These are phyloP conservation scores for Pteropus rufus DNA, from an alignment of 2,797 vertebrate genomes.

Conservation along the genomic window DNA sequence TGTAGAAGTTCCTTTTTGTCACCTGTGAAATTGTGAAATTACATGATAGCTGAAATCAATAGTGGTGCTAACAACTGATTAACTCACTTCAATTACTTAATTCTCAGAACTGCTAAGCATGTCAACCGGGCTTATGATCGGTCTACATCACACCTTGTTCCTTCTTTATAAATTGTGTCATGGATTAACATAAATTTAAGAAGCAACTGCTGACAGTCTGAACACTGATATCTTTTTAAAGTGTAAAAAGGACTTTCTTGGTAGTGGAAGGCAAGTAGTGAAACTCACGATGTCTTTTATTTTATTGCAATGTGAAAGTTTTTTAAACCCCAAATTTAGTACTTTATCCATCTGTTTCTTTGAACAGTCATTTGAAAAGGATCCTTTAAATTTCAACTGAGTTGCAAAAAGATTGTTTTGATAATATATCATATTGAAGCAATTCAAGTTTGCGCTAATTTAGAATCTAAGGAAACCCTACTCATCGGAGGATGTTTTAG, in stretches of 20 bases:
- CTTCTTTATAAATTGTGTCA: neutral
- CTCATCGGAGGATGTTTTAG: neutral
- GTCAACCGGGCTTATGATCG: neutral
- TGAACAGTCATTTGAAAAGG: neutral
- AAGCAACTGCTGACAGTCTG: neutral
- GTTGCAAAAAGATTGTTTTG: neutral
- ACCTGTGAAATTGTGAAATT: neutral
- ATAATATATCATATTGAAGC: neutral
- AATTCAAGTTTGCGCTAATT: neutral
- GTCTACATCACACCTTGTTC: neutral
- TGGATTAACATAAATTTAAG: neutral
- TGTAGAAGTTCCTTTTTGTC: neutral
- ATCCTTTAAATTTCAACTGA: neutral
- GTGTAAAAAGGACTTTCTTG: neutral
- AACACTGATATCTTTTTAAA: neutral
- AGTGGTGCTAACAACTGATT: neutral
- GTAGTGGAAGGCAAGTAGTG: neutral
- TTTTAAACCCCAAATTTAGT: neutral
- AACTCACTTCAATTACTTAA: neutral
- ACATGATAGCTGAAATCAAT: neutral
- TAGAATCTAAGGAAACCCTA: neutral
- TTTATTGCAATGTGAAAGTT: neutral
- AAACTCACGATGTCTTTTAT: neutral
- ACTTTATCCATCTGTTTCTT: conserved; percentile 42
- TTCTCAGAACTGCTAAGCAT: neutral